A percentile compares a stretch with the other conserved stretches of the same genome.
phyloP scores from a whole-genome alignment of 2,797 vertebrate genomes.

The Acanthis flammea region DNA sequence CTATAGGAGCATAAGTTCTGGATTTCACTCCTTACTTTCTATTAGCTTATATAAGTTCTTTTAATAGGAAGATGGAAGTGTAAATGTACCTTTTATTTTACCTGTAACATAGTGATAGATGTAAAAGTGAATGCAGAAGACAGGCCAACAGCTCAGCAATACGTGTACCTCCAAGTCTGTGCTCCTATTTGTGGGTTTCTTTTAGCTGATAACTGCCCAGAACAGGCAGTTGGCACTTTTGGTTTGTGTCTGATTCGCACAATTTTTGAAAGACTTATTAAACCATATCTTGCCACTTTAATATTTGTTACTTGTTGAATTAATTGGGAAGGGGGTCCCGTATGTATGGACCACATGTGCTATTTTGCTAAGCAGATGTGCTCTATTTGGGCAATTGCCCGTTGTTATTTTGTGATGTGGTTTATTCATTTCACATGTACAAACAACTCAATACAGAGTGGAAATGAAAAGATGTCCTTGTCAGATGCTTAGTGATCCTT shows the following conservation, averaged over 20 bases:
- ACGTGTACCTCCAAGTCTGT: neutral
- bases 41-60: neutral
- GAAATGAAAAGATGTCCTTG: neutral
- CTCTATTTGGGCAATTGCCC: neutral
- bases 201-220: neutral
- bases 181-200: neutral
- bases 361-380: neutral
- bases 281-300: neutral
- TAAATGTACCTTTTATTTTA: neutral
- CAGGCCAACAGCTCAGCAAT: neutral
- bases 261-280: neutral
- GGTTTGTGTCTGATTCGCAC: accelerated
- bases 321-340: neutral
- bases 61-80: neutral
- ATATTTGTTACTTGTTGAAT: neutral
- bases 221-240: neutral
- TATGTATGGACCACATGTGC: neutral
- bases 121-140: neutral
- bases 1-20: neutral
- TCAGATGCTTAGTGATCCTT: neutral
- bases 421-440: neutral
- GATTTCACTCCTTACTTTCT: neutral
- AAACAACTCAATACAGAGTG: neutral
- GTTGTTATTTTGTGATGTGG: neutral
- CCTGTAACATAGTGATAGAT: neutral